Evolutionary conservation across 1,140 invertebrate species (phyloP), one percentile per base, ranked within the genome.

Genomic region (Eufriesea mexicana): DNA sequence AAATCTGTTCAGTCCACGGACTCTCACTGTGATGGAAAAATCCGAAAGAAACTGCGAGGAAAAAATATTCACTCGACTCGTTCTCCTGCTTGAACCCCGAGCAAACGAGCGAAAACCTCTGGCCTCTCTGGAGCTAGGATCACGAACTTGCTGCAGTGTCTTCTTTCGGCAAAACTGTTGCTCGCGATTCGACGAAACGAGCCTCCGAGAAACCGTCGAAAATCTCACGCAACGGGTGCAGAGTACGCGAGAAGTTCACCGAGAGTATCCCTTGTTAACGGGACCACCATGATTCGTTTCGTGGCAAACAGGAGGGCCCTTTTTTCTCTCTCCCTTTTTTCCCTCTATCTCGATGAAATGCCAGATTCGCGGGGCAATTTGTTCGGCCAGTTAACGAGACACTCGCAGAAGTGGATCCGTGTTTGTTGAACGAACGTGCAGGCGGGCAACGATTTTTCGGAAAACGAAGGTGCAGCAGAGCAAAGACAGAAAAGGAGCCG

Each of bases 401-500:
- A 20, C 35, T 25, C 9, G 12, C 5, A 14, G 7, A 49, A 35
- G n/a, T 55, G 28, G 35, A 49, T 45, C 35, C 0, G 28, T 23
- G 23, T 35, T 28, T 16, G 18, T 2, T 45, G 10, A 45, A 20
- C 6, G 79, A 75, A 23, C 61, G 12, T 18, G 59, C 51, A 23
- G 20, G n/a, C 4, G n/a, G 20, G 47, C 4, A 14, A 66, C 28
- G 62, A 82, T 66, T 82, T 82, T 81, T 76, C 72, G 79, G 61
- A 42, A 55, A 74, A 74, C 71, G 61, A 49, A 82, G 61, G 72
- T 25, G 25, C 75, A 71, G 62, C 68, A 83, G 70, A 64, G 49
- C 86, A 79, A 71, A 45, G 68, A 84, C 77, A 71, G 83, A 67
- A 87, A 83, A 84, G 84, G 81, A 86, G 74, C 88, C 88, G 82